These are phyloP conservation scores for Lerista edwardsae DNA, from an alignment of 2,797 vertebrate species.

Conservation along the genomic window DNA sequence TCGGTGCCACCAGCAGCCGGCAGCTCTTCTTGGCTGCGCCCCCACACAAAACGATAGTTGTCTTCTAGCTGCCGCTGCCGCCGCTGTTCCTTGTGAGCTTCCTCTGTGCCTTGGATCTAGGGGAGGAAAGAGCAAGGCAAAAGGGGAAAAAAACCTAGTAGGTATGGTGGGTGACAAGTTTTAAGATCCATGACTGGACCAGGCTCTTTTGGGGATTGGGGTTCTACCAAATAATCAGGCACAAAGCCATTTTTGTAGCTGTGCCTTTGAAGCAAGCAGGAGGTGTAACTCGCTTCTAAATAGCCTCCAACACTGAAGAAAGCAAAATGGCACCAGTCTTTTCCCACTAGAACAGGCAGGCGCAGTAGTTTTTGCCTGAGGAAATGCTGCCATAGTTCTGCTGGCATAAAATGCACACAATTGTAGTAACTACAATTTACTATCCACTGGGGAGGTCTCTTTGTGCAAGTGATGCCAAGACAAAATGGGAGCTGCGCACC, in stretches of 20 bases:
- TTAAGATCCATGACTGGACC: not conserved
- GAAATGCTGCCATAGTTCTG: not conserved
- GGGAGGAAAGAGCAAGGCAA: not conserved
- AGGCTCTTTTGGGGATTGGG: not conserved
- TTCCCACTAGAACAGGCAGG: too few species aligned
- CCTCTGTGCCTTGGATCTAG: conserved; percentile 91
- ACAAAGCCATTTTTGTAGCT: too few species aligned
- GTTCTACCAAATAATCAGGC: too few species aligned
- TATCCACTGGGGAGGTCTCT: not conserved
- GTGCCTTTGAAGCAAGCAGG: too few species aligned
- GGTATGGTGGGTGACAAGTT: not conserved
- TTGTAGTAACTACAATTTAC: too few species aligned
- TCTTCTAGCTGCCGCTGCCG: conserved; percentile 90
- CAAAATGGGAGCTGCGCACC: not conserved
- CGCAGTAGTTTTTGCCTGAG: not conserved
- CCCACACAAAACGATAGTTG: conserved; percentile 93
- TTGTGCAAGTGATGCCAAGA: not conserved
- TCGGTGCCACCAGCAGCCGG: conserved; percentile 69
- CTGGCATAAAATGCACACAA: too few species aligned
- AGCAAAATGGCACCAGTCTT: too few species aligned
- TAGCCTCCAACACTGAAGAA: too few species aligned
- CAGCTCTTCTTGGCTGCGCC: conserved; percentile 58
- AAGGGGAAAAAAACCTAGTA: not conserved
- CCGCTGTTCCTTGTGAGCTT: conserved; percentile 90
- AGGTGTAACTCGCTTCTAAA: too few species aligned